Conservation (phyloP, 2,113 vertebrate species). For the Erinaceus europaeus region DNA sequence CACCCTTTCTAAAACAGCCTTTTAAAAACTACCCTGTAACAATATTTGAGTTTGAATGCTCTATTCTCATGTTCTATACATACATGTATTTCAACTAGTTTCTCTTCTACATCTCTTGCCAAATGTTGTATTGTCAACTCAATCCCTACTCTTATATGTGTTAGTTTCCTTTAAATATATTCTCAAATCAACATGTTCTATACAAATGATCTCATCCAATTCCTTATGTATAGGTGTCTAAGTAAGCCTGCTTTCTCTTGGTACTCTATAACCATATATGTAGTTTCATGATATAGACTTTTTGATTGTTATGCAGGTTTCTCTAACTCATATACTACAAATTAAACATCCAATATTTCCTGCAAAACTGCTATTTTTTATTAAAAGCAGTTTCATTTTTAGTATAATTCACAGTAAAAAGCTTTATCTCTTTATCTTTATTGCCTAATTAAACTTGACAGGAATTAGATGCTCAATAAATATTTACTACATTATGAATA, state of each 20-base stretch:
- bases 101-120: background rate
- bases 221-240: too few relatives aligned
- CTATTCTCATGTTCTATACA: background rate
- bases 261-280: too few relatives aligned
- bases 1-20: background rate
- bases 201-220: too few relatives aligned
- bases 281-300: background rate
- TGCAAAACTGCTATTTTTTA: background rate
- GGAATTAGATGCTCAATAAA: background rate
- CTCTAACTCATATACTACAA: background rate
- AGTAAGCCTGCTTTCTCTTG: too few relatives aligned
- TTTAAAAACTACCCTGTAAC: background rate
- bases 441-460: background rate
- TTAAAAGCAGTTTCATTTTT: background rate
- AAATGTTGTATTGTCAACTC: background rate
- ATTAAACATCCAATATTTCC: background rate
- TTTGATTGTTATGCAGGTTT: background rate
- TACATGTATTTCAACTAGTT: background rate
- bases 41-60: background rate
- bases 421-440: background rate
- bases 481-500: background rate
- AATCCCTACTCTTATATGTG: background rate
- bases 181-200: too few relatives aligned
- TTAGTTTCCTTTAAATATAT: too few relatives aligned
- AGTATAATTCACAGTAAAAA: background rate